These are phyloP conservation scores for Manis javanica DNA, from an alignment of 2,797 vertebrate species.

Conservation along the genomic window DNA sequence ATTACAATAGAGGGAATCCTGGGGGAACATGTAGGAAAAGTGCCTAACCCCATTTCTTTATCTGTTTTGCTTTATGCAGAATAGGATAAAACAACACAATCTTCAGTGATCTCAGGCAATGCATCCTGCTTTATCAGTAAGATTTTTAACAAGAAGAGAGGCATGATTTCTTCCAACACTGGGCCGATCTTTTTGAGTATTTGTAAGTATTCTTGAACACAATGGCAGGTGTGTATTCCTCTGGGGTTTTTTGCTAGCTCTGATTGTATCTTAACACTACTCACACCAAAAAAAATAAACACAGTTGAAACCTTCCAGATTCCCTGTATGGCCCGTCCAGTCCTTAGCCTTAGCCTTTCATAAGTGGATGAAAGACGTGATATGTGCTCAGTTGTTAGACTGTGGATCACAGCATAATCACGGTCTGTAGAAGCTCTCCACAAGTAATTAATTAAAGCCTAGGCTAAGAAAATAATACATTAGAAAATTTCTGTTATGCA, in stretches of 20 bases:
- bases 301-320: neutral
- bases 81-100: neutral
- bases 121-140: neutral
- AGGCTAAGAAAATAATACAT: conserved; percentile 68
- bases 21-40: neutral
- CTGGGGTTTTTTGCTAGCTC: neutral
- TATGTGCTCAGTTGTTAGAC: neutral
- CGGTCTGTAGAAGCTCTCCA: neutral
- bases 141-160: conserved; percentile 37
- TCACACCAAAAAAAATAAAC: neutral
- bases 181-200: neutral
- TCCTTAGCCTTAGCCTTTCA: neutral
- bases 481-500: conserved; percentile 66
- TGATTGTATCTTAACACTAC: conserved; percentile 16
- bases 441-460: conserved; percentile 58
- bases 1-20: neutral
- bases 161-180: neutral
- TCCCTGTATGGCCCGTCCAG: neutral
- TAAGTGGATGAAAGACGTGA: neutral
- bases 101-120: neutral
- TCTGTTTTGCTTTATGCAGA: neutral
- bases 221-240: neutral
- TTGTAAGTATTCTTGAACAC: neutral
- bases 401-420: conserved; percentile 9
- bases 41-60: neutral